Percentiles rank a stretch among this genome's conserved stretches.
These are phyloP conservation scores for Musca vetustissima DNA, from an alignment of 1,140 invertebrate species.

Conservation along the genomic window DNA sequence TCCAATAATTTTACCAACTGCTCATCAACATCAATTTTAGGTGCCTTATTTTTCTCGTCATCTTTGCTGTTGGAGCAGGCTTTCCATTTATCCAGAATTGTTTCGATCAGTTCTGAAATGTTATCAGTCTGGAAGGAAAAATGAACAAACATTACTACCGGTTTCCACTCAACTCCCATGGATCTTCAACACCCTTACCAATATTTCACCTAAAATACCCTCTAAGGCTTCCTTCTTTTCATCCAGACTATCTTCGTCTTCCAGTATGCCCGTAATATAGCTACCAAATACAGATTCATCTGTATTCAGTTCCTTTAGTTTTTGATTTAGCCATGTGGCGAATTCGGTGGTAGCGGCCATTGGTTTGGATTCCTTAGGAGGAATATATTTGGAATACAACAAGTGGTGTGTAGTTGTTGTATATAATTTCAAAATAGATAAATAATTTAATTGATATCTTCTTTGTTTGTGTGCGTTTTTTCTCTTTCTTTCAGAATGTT, in stretches of 20 bases:
- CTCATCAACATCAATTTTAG: slow-evolving; percentile 67
- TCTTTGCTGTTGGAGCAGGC: slow-evolving; percentile 60
- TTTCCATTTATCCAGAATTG: slow-evolving; percentile 71
- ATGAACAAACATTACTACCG: slow-evolving; percentile 24
- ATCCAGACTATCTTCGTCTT: slow-evolving; percentile 74
- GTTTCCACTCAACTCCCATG: background rate
- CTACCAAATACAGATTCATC: slow-evolving; percentile 80
- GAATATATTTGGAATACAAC: background rate
- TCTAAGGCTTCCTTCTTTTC: slow-evolving; percentile 82
- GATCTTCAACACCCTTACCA: slow-evolving; percentile 56
- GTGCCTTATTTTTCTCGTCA: slow-evolving; percentile 39
- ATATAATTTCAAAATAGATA: background rate
- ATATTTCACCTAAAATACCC: slow-evolving; percentile 75
- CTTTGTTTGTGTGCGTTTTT: slow-evolving; percentile 19
- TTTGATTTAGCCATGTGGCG: slow-evolving; percentile 72
- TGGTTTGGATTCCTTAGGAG: background rate
- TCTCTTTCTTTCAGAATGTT: background rate
- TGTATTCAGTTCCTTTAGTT: slow-evolving; percentile 76
- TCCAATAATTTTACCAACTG: slow-evolving; percentile 74
- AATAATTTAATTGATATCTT: background rate
- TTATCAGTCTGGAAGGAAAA: slow-evolving; percentile 71
- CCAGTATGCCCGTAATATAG: slow-evolving; percentile 81
- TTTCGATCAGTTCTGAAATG: slow-evolving; percentile 64
- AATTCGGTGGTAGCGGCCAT: slow-evolving; percentile 55
- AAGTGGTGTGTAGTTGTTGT: background rate